These are phyloP conservation scores for Iphiclides podalirius DNA, from an alignment of 2,888 invertebrate species.

Conservation along the genomic window DNA sequence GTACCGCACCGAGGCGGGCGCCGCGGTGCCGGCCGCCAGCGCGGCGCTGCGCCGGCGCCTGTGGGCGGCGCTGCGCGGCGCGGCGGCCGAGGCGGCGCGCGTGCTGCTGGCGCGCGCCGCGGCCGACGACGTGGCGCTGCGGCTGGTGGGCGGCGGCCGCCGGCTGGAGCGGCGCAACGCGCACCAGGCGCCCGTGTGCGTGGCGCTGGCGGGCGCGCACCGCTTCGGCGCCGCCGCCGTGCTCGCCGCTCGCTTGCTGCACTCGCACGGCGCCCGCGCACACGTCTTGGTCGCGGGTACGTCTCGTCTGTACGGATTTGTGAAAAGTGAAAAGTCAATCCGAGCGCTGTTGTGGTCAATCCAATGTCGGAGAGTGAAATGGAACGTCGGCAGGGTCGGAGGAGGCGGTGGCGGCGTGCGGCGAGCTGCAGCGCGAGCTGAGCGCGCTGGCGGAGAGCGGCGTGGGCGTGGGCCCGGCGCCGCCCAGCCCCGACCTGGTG, in stretches of 20 bases:
- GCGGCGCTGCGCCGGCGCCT: conserved; percentile 83
- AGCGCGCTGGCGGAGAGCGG: conserved; percentile 77
- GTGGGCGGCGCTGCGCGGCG: conserved; percentile 81
- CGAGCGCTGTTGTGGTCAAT: too few species aligned
- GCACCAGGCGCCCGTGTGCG: conserved; percentile 92
- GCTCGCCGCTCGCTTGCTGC: conserved; percentile 85
- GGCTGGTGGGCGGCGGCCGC: conserved; percentile 89
- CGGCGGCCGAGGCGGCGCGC: conserved; percentile 84
- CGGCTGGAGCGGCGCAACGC: conserved; percentile 91
- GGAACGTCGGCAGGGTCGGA: conserved; percentile 29
- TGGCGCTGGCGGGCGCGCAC: conserved; percentile 85
- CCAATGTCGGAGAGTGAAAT: too few species aligned
- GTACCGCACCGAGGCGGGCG: conserved; percentile 90
- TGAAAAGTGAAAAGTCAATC: too few species aligned
- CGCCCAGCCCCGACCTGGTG: conserved; percentile 46
- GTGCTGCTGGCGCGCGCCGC: conserved; percentile 91
- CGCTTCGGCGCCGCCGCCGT: conserved; percentile 58
- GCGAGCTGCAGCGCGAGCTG: conserved; percentile 80
- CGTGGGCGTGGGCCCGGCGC: conserved; percentile 27
- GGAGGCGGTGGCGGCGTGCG: conserved; percentile 29
- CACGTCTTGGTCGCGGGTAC: conserved; percentile 27
- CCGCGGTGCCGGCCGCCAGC: conserved; percentile 88
- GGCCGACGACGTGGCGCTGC: conserved; percentile 86
- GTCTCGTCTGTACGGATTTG: conserved; percentile 24
- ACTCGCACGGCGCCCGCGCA: conserved; percentile 89